Base-by-base conservation (phyloP, 1,140 invertebrate genomes). In the Bathynomus jamesi region DNA sequence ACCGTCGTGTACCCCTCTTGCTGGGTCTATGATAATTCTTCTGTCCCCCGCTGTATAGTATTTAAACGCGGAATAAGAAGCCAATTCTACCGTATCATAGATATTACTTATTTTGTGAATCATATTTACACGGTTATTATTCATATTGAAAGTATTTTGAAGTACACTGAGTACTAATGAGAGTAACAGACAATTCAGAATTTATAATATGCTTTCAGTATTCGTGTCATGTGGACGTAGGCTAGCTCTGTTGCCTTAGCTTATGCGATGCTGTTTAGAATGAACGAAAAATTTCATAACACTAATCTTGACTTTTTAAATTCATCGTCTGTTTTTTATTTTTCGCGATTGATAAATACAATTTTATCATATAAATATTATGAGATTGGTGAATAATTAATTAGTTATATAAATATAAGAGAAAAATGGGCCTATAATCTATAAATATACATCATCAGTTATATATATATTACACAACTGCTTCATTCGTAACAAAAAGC, bases 1-100 rank as follows among this genome's bases (percentile, higher is more conserved):
- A 17, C 74, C 74, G 60, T 75, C 74, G n/a, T 75, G 74, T 4
- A 75, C 74, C 5, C 74, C 74, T 7, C 70, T 72, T 63, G 70
- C 74, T 4, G 74, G 74, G 46, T 75, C 62, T 24, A 75, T 69
- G 4, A 75, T 63, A 3, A 75, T 17, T n/a, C 70, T 72, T 28
- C 67, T 29, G 2, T 67, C 67, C 4, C 67, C 74, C 3, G 74
- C 74, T 0, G 74, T 75, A 61, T 72, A 75, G 67, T 72, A 61
- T 28, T 69, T 64, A 61, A 72, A 75, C 28, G 74, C 74, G 0
- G 63, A 30, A 30, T 75, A 32, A 8, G 29, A 64, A 28, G 27
- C n/a, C n/a, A 75, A 31, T n/a, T 75, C 74, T 24, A 61, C 25
- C 2, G 74, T 75, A 65, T 75, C 74, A 31, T 75, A 75, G 21